Evolutionary conservation across 1,140 invertebrate genomes (phyloP).

Genomic region (Euwallacea similis): DNA sequence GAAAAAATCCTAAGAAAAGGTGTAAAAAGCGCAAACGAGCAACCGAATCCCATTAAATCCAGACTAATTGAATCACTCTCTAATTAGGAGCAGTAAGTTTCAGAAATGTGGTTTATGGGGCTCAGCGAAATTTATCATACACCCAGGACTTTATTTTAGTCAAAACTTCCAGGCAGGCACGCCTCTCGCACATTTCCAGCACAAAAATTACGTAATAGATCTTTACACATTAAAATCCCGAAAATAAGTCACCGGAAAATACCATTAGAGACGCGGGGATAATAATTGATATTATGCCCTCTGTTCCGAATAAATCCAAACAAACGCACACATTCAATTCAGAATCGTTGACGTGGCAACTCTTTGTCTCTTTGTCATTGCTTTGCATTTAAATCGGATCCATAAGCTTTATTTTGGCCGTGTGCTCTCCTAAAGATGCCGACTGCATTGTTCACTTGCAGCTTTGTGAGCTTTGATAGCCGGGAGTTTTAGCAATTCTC

Average conservation of each 20-base stretch:
- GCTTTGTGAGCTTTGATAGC: constrained; percentile 27
- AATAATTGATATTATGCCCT: constrained; percentile 9
- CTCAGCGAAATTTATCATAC: constrained; percentile 12
- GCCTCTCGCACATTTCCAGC: too few relatives aligned
- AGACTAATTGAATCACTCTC: constrained; percentile 9
- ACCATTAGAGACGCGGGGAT: not conserved
- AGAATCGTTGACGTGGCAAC: constrained; percentile 24
- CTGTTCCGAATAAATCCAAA: constrained; percentile 7
- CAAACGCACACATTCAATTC: constrained; percentile 13
- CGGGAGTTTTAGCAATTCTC: constrained; percentile 8
- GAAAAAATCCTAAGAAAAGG: not conserved
- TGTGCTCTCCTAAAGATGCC: constrained; percentile 24
- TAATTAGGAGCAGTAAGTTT: constrained; percentile 9
- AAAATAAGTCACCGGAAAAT: too few relatives aligned
- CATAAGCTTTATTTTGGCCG: constrained; percentile 34
- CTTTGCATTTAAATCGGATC: constrained; percentile 30
- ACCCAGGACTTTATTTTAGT: constrained; percentile 12
- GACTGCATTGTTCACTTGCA: constrained; percentile 31
- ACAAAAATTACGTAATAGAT: too few relatives aligned
- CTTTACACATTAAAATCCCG: too few relatives aligned
- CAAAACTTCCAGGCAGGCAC: not conserved
- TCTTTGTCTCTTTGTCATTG: constrained; percentile 35
- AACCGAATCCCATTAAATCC: constrained; percentile 8
- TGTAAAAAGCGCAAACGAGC: not conserved
- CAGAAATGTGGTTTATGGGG: constrained; percentile 1